Evolutionary conservation across 1,140 invertebrate genomes (phyloP).

Genomic region (Battus philenor): DNA sequence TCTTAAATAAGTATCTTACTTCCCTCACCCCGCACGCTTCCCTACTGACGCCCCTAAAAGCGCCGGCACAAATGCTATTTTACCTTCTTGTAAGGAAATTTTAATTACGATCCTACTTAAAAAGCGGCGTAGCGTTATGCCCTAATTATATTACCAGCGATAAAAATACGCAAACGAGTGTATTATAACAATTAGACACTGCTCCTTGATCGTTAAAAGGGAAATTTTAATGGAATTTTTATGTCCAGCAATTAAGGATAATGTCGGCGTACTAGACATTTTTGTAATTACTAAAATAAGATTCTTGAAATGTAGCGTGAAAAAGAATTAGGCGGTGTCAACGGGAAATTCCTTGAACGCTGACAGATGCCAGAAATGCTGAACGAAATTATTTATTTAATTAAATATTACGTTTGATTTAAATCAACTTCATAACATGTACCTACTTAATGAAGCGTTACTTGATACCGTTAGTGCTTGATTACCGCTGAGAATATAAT

Average conservation of each 20-base stretch:
- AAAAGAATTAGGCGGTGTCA: conserved; percentile 70
- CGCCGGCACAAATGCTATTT: conserved; percentile 50
- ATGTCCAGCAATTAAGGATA: conserved; percentile 76
- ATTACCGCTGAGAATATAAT: too few relatives aligned
- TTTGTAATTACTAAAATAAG: conserved; percentile 77
- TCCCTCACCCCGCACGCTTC: conserved; percentile 27
- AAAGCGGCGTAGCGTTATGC: conserved; percentile 64
- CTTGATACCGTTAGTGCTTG: too few relatives aligned
- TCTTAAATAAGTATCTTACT: conserved; percentile 51
- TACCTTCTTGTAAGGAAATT: conserved; percentile 52
- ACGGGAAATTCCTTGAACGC: conserved; percentile 61
- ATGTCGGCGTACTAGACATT: conserved; percentile 74
- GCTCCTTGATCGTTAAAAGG: conserved; percentile 73
- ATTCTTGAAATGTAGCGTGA: conserved; percentile 75
- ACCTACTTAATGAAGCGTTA: too few relatives aligned
- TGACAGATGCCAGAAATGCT: conserved; percentile 44
- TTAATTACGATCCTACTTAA: conserved; percentile 62
- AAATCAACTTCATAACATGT: too few relatives aligned
- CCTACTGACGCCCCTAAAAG: conserved; percentile 25
- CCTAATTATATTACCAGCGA: conserved; percentile 73
- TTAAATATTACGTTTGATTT: conserved; percentile 15
- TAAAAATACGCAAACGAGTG: conserved; percentile 76
- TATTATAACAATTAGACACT: conserved; percentile 75
- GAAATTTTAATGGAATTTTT: conserved; percentile 77
- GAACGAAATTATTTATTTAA: conserved; percentile 26